These are phyloP conservation scores for Doris montereyensis DNA, from an alignment of 2,888 invertebrate genomes.

Conservation along the genomic window DNA sequence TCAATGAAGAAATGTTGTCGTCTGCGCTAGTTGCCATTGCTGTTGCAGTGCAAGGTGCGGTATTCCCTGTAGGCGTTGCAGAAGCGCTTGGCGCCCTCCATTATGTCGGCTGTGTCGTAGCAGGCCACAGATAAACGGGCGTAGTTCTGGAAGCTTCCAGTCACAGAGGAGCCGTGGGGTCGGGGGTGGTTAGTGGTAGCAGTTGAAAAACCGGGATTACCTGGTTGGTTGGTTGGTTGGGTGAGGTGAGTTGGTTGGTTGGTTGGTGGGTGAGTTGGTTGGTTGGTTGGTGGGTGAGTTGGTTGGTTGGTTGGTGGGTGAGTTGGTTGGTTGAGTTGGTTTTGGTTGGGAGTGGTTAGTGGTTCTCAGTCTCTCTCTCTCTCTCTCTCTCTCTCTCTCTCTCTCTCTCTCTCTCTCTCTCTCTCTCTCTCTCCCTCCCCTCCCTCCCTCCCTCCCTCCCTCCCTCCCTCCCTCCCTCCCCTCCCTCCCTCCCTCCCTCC, in stretches of 20 bases:
- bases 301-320: too few species aligned
- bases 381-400: conserved; percentile 9
- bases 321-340: too few species aligned
- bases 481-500: too few species aligned
- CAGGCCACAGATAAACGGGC: conserved; percentile 58
- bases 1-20: too few species aligned
- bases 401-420: not conserved
- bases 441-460: too few species aligned
- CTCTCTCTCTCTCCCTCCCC: not conserved
- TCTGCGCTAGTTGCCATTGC: too few species aligned
- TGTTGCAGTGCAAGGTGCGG: too few species aligned
- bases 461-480: too few species aligned
- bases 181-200: conserved; percentile 27
- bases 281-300: too few species aligned
- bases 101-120: conserved; percentile 47
- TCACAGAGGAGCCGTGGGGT: conserved; percentile 56
- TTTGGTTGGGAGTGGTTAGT: not conserved
- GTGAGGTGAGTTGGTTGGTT: not conserved
- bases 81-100: conserved; percentile 47
- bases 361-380: not conserved
- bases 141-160: conserved; percentile 56
- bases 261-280: too few species aligned
- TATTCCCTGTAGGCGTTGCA: conserved; percentile 47
- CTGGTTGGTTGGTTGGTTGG: not conserved
- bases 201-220: not conserved